Percentiles rank a stretch among this genome's conserved stretches.
These are phyloP conservation scores for Bombylius discolor DNA, from an alignment of 2,888 invertebrate genomes.

Conservation along the genomic window DNA sequence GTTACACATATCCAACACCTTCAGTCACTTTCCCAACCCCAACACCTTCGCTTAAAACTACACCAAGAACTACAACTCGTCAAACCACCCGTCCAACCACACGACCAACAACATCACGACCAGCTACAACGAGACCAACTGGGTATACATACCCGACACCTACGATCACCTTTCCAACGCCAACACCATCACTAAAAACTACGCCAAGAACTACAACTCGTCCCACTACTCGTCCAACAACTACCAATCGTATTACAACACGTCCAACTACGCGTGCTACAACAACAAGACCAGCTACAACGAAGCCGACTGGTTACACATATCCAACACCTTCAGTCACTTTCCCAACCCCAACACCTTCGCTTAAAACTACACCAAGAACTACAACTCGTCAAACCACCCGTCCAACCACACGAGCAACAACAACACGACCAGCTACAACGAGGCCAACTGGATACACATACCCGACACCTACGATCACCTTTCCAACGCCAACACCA, in stretches of 20 bases:
- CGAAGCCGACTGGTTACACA: background rate
- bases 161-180: constrained; percentile 14
- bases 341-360: background rate
- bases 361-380: background rate
- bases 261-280: constrained; percentile 1
- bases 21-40: background rate
- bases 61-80: too few relatives aligned
- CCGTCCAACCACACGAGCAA: background rate
- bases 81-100: constrained; percentile 14
- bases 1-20: background rate
- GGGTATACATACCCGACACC: too few relatives aligned
- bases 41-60: background rate
- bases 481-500: background rate
- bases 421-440: background rate
- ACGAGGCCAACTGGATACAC: background rate
- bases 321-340: too few relatives aligned
- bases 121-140: too few relatives aligned
- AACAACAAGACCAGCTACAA: constrained; percentile 8
- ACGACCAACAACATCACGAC: constrained; percentile 3
- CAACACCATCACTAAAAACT: constrained; percentile 7
- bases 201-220: background rate
- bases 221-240: background rate
- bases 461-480: background rate
- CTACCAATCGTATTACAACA: constrained; percentile 11
- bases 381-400: background rate